Base-by-base conservation (phyloP, 2,888 invertebrate species). In the Fragum fragum region DNA sequence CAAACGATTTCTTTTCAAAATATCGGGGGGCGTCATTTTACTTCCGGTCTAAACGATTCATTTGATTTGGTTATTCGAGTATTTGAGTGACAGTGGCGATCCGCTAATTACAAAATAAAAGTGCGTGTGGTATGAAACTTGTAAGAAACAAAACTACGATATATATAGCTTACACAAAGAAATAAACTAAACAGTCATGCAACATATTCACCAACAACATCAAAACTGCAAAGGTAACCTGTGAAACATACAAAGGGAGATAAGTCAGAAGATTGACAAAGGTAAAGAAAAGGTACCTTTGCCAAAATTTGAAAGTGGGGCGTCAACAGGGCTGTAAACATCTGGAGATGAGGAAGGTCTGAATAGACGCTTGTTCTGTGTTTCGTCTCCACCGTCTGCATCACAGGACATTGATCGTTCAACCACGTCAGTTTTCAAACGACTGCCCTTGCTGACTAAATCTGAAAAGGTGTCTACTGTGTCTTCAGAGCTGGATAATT, bases 371-470 rank as follows among this genome's bases (percentile, higher is more conserved):
- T 32, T 73, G 6, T 28, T 69, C 21, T 42, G 39, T 18, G n/a
- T 7, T 21, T 66, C 66, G 7, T 66, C 66, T 66, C 26, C 66
- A 69, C 23, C 71, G 18, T 76, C 73, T 18, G 82, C 53, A 68
- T 88, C 88, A 78, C 81, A 88, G 39, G 88, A 88, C 71, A 85
- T 72, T 53, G 88, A 88, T 32, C 88, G 70, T 78, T 88, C 88
- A 39, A 68, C 72, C 28, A 75, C 59, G 26, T 86, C 83, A 32
- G 69, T 59, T 55, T 74, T 81, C 18, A 81, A 59, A 55, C 79
- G 75, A 47, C 71, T 55, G 18, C 76, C 71, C 42, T 76, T 76
- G 47, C 72, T 70, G 36, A 28, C 70, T 53, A 57, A 68, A 18
- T 69, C 81, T 76, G 79, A 73, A 81, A 81, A 68, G 26, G 42